Evolutionary conservation across 2,888 invertebrate genomes (phyloP), one percentile per base, ranked within the genome.

Genomic region (Eledona agricola): DNA sequence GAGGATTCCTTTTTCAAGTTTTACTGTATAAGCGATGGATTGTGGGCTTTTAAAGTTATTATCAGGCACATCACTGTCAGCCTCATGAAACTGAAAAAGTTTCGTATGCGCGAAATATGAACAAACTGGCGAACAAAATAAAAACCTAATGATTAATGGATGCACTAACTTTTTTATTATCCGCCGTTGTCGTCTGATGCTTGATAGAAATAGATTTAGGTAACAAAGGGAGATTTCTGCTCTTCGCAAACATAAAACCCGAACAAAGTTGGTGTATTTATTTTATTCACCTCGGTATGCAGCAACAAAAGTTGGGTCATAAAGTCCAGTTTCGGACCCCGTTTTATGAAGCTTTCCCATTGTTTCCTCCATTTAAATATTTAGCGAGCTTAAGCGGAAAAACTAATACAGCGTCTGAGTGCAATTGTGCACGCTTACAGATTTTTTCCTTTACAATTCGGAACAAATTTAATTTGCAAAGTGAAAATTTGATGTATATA

Each of bases 231-330:
- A 5, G 7, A 31, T 12, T 31, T n/a, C n/a, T 13, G 31, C 7
- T 19, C 15, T 42, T 42, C 42, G 4, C 7, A 12, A 42, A 12
- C 29, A 40, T 16, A 9, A n/a, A 40, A 26, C 28, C n/a, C 7
- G 6, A 12, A 29, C 10, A 29, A 28, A 42, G 28, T 28, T 35
- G 17, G 20, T 5, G 11, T 42, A 26, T 42, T 42, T 42, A 42
- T 42, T 42, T 42, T 42, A 42, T 42, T 42, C 42, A 42, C 29
- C 42, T 42, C 42, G 19, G 28, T 10, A 35, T 42, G 28, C 28
- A 19, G 28, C 29, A 42, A 42, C 28, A 28, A 42, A 42, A 42
- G 12, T 26, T 20, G 26, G 38, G 38, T 42, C 42, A 42, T 42
- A 42, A 40, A 42, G 22, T 42, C 29, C 20, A 11, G 19, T 42